Percentiles rank a stretch among this genome's conserved stretches.
Evolutionary conservation across 2,113 vertebrate species (phyloP).

Genomic region (Gallinago undulata): DNA sequence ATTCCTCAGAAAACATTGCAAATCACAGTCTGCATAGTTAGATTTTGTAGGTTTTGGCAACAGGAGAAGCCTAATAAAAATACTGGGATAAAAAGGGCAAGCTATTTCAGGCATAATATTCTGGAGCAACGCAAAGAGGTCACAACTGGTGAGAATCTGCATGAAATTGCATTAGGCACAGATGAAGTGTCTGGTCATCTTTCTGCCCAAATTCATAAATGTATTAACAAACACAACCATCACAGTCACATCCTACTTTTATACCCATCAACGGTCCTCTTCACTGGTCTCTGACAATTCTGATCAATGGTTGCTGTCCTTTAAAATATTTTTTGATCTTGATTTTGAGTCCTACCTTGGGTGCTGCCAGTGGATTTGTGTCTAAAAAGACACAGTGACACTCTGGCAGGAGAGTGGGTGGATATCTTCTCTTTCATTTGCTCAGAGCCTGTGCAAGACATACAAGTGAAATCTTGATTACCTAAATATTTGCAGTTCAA

Average conservation of each 20-base stretch:
- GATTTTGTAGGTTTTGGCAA: slow-evolving; percentile 28
- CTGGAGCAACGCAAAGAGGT: neutral
- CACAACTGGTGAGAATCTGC: slow-evolving; percentile 6
- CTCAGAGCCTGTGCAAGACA: neutral
- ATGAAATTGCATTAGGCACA: slow-evolving; percentile 42
- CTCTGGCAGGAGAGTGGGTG: neutral
- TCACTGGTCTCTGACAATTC: neutral
- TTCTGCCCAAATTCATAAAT: slow-evolving; percentile 16
- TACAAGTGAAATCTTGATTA: neutral
- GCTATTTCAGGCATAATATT: slow-evolving; percentile 20
- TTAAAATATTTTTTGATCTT: neutral
- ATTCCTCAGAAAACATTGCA: neutral
- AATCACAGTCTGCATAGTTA: neutral
- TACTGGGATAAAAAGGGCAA: neutral
- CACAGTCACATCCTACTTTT: neutral
- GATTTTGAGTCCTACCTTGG: neutral
- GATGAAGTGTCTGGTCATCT: slow-evolving; percentile 2
- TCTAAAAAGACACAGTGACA: neutral
- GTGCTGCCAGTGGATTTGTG: neutral
- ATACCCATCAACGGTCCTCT: neutral
- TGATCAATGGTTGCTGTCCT: neutral
- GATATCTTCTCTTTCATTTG: neutral
- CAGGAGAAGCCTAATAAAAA: slow-evolving; percentile 28
- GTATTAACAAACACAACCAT: neutral
- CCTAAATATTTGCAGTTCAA: neutral